These are phyloP conservation scores for Bursaphelenchus mucronatus DNA, from an alignment of 1,140 invertebrate species.

Conservation along the genomic window DNA sequence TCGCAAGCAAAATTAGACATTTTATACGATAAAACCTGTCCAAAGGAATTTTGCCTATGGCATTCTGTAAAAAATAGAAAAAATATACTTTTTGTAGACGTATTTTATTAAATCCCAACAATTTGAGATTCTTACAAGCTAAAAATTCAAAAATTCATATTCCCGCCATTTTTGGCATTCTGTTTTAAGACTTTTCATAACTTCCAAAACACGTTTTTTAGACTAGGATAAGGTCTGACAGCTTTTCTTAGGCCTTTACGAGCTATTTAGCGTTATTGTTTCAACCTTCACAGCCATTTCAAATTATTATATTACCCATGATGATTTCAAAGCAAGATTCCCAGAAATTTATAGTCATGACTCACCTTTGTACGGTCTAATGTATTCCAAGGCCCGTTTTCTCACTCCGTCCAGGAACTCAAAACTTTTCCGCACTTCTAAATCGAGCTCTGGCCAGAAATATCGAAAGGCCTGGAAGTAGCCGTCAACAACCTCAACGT, in stretches of 20 bases:
- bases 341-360: no score
- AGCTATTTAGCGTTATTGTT: not conserved
- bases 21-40: no score
- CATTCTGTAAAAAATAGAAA: no score
- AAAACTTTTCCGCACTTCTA: constrained; percentile 21
- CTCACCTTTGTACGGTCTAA: not conserved
- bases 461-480: constrained; percentile 44
- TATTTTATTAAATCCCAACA: no score
- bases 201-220: not conserved
- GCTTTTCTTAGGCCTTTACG: not conserved
- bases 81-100: no score
- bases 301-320: not conserved
- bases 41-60: no score
- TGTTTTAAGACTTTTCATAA: no score
- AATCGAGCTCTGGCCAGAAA: constrained; percentile 21
- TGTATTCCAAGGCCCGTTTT: constrained; percentile 5
- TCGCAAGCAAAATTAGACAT: no score
- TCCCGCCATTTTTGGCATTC: no score
- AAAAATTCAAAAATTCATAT: no score
- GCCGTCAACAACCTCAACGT: constrained; percentile 28
- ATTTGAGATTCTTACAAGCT: no score
- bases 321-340: not conserved
- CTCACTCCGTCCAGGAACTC: constrained; percentile 21
- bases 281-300: not conserved
- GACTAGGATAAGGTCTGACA: not conserved